phyloP scores from a whole-genome alignment of 2,113 vertebrate genomes.

The Hipposideros armiger region DNA sequence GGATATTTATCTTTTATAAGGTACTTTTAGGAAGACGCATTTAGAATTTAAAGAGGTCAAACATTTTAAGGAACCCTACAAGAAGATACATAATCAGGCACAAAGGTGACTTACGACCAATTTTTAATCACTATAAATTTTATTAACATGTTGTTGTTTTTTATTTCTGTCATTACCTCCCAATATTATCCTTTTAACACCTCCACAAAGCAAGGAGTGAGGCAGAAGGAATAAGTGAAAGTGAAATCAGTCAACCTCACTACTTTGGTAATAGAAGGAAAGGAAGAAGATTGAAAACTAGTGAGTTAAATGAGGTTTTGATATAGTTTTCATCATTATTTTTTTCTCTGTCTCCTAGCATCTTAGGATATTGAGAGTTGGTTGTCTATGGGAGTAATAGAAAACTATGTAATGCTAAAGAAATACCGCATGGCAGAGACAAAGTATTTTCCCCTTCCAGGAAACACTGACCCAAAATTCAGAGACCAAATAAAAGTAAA shows the following conservation, averaged over 20 bases:
- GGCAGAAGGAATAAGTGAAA: not conserved
- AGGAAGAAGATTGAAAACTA: constrained; percentile 13
- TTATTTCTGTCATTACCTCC: not conserved
- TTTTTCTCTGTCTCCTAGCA: not conserved
- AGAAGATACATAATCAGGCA: not conserved
- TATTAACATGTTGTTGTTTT: not conserved
- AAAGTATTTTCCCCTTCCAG: not conserved
- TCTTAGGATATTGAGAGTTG: constrained; percentile 11
- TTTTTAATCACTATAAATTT: not conserved
- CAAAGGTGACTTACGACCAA: not conserved
- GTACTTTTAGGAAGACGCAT: not conserved
- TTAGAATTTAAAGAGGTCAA: not conserved
- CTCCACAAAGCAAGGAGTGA: not conserved
- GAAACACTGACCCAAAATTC: constrained; percentile 11
- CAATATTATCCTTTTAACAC: not conserved
- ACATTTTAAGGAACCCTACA: not conserved
- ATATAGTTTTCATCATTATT: constrained; percentile 20
- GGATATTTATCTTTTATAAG: not conserved
- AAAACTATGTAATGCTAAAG: not conserved
- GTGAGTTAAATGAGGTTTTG: not conserved
- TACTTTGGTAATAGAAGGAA: not conserved
- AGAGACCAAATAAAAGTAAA: constrained; percentile 24
- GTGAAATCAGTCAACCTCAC: not conserved
- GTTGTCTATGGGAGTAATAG: not conserved
- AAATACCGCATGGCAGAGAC: constrained; percentile 8